Evolutionary conservation across 2,888 invertebrate genomes (phyloP).

Genomic region (Luperina nickerlii): DNA sequence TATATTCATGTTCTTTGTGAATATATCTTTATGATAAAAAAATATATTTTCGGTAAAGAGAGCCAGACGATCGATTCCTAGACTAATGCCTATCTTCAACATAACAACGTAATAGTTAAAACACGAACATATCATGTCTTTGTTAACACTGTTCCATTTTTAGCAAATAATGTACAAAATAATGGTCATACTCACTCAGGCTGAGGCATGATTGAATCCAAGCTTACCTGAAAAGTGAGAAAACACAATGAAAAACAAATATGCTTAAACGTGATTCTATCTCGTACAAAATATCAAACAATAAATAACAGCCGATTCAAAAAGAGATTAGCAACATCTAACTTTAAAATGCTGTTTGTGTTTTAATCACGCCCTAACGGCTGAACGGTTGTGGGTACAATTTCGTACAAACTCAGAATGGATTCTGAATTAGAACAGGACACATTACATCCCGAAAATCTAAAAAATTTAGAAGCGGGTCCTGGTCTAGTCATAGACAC

Average conservation of each 20-base stretch:
- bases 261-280: neutral
- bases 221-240: constrained; percentile 78
- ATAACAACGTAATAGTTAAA: neutral
- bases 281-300: constrained; percentile 16
- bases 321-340: constrained; percentile 28
- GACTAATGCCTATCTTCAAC: neutral
- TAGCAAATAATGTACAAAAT: neutral
- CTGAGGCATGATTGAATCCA: constrained; percentile 30
- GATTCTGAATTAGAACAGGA: constrained; percentile 11
- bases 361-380: constrained; percentile 15
- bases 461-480: neutral
- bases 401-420: neutral
- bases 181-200: constrained; percentile 46
- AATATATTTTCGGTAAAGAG: neutral
- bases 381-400: constrained; percentile 23
- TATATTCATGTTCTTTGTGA: constrained; percentile 10
- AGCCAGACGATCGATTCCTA: neutral
- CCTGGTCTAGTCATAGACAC: neutral
- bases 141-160: neutral
- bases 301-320: constrained; percentile 15
- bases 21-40: neutral
- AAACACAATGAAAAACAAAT: constrained; percentile 44
- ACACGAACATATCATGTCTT: neutral
- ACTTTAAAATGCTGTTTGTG: constrained; percentile 20
- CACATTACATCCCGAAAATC: constrained; percentile 1